phyloP scores from a whole-genome alignment of 2,888 invertebrate species.

The Stenoptilia bipunctidactyla region DNA sequence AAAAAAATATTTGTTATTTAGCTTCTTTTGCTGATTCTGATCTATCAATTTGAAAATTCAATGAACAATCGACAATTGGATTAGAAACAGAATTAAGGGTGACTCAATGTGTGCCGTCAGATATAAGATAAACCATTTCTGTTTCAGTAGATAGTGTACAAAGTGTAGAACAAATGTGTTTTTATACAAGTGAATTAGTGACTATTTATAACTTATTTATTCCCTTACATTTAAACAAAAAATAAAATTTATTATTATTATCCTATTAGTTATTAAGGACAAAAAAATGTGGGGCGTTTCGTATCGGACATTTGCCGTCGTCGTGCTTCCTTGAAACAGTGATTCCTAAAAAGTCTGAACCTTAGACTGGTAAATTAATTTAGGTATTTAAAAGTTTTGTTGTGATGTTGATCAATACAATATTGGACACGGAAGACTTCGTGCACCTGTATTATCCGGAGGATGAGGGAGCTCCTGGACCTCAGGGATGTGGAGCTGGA shows the following conservation, averaged over 20 bases:
- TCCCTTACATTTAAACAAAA: constrained; percentile 3
- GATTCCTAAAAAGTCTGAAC: constrained; percentile 44
- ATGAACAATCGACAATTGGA: no score
- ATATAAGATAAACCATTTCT: constrained; percentile 9
- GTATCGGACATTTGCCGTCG: constrained; percentile 39
- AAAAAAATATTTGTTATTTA: no score
- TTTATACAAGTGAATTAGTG: constrained; percentile 47
- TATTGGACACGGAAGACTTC: constrained; percentile 68
- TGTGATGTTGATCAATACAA: constrained; percentile 67
- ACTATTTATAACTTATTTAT: constrained; percentile 17
- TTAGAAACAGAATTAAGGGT: no score
- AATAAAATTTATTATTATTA: constrained; percentile 25
- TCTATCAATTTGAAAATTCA: no score
- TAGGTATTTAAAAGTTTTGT: constrained; percentile 39
- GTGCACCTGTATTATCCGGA: constrained; percentile 64
- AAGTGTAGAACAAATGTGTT: constrained; percentile 49
- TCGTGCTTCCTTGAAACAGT: constrained; percentile 45
- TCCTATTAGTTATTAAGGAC: constrained; percentile 22
- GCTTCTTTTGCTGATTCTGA: no score
- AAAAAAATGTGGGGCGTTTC: constrained; percentile 45
- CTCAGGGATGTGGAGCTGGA: constrained; percentile 58
- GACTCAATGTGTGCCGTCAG: no score
- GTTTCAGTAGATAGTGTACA: constrained; percentile 33
- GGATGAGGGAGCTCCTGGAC: constrained; percentile 46
- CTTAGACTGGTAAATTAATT: constrained; percentile 40